Percentiles rank a stretch among this genome's conserved stretches.
Conservation (phyloP, 2,113 vertebrate genomes). For the Ammodytes dubius region DNA sequence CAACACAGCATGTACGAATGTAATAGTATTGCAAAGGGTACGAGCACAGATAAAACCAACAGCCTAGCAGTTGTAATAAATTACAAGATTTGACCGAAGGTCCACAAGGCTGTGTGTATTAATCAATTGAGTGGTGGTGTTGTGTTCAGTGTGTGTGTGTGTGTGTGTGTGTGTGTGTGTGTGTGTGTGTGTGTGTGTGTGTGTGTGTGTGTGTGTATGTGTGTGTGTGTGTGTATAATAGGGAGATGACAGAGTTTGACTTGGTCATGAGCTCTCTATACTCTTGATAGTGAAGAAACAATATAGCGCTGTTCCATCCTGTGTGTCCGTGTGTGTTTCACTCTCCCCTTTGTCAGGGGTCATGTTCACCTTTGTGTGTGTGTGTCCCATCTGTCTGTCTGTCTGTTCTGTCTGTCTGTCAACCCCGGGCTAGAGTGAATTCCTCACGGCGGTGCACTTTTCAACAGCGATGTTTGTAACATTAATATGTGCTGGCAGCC, state of each 20-base stretch:
- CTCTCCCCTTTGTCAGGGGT: constrained; percentile 22
- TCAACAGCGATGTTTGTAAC: constrained; percentile 38
- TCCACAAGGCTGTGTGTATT: too few relatives aligned
- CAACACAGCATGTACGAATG: too few relatives aligned
- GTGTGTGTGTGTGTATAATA: constrained; percentile 36
- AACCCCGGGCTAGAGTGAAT: constrained; percentile 9
- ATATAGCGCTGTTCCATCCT: constrained; percentile 22
- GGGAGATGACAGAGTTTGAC: constrained; percentile 51
- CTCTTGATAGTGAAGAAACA: constrained; percentile 43
- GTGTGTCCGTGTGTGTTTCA: neutral
- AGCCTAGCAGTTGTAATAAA: too few relatives aligned
- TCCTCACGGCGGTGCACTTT: constrained; percentile 11
- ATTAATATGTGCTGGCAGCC: constrained; percentile 45
- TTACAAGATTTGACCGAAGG: too few relatives aligned
- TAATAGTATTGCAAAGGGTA: too few relatives aligned
- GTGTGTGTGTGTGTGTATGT: constrained; percentile 38
- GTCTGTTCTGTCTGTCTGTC: constrained; percentile 14
- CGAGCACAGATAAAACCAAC: too few relatives aligned
- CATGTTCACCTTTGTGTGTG: constrained; percentile 21
- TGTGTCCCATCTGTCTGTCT: neutral
- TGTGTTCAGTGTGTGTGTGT: too few relatives aligned
- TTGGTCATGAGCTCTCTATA: constrained; percentile 46
- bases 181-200: constrained; percentile 32
- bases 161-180: constrained; percentile 19
- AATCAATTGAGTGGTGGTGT: too few relatives aligned